Percentiles rank a stretch among this genome's conserved stretches.
Evolutionary conservation across 2,797 vertebrate genomes (phyloP).

Genomic region (Muraenolepis orangiensis): DNA sequence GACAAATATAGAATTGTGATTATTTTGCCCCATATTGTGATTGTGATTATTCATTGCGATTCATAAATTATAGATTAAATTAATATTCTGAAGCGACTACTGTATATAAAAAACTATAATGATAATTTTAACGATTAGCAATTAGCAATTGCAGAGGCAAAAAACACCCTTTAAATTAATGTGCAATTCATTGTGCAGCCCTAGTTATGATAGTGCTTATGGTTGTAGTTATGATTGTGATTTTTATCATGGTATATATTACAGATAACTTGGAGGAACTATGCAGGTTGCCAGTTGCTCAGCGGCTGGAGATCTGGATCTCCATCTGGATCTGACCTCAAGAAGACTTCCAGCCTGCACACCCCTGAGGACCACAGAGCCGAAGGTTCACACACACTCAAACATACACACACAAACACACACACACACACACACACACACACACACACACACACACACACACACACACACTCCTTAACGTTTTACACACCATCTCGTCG

Average conservation of each 20-base stretch:
- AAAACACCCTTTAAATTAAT: not conserved
- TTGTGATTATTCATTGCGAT: not conserved
- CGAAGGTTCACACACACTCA: not conserved
- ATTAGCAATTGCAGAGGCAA: not conserved
- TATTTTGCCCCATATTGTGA: too few relatives aligned
- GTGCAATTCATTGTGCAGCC: not conserved
- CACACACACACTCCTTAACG: not conserved
- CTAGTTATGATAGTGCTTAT: not conserved
- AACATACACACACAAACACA: not conserved
- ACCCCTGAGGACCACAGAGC: not conserved
- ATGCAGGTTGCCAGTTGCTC: not conserved
- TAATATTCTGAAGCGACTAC: too few relatives aligned
- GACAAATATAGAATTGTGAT: too few relatives aligned
- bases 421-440: too few relatives aligned
- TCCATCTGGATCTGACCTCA: not conserved
- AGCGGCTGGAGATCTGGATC: not conserved
- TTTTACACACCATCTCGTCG: not conserved
- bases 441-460: not conserved
- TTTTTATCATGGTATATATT: not conserved
- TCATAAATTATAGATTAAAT: too few relatives aligned
- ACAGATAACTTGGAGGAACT: conserved; percentile 3
- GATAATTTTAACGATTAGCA: too few relatives aligned
- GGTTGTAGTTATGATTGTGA: not conserved
- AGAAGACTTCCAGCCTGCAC: not conserved
- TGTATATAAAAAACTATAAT: too few relatives aligned